Percentiles rank a stretch among this genome's conserved stretches.
Evolutionary conservation across 2,797 vertebrate genomes (phyloP).

Genomic region (Hephaestus fuliginosus): DNA sequence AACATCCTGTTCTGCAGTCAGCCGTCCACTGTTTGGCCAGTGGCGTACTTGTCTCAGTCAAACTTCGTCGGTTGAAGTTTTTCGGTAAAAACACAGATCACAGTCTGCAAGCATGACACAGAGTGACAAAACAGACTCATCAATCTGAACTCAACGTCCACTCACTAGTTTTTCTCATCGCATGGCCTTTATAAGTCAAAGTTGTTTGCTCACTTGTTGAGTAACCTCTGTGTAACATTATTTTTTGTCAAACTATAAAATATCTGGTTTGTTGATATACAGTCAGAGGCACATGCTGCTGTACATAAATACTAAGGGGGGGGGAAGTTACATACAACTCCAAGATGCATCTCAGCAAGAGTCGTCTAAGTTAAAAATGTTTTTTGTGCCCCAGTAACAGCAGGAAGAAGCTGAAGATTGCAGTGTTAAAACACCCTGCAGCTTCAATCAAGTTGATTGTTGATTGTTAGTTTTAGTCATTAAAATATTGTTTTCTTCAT

Average conservation of each 20-base stretch:
- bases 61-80: no score
- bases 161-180: no score
- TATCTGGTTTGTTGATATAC: no score
- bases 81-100: no score
- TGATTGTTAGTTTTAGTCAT: neutral
- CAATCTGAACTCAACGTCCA: neutral
- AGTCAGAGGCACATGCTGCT: neutral
- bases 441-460: neutral
- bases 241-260: neutral
- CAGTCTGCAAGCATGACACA: neutral
- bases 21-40: no score
- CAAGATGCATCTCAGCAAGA: neutral
- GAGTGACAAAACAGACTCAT: neutral
- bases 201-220: neutral
- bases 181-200: neutral
- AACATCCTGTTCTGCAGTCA: no score
- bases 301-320: neutral
- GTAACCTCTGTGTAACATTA: neutral
- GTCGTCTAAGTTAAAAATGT: no score
- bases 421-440: neutral
- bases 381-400: neutral
- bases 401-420: neutral
- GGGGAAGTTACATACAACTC: neutral
- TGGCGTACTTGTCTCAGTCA: no score
- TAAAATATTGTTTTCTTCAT: neutral